Evolutionary conservation across 2,888 invertebrate species (phyloP).

Genomic region (Toxonevra muliebris): DNA sequence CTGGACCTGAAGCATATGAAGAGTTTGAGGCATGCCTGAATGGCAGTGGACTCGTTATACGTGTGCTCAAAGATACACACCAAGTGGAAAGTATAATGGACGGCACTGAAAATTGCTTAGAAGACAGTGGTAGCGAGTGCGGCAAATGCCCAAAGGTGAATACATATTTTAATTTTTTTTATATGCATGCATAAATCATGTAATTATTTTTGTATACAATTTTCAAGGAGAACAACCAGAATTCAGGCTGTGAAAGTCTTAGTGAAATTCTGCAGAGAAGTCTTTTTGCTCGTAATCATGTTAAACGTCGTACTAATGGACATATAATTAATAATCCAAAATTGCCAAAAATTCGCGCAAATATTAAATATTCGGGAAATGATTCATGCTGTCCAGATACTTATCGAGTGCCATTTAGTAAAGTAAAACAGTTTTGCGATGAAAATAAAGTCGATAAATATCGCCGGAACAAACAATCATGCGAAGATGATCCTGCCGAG

Average conservation of each 20-base stretch:
- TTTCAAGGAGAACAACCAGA: slow-evolving; percentile 33
- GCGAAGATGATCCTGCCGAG: slow-evolving; percentile 37
- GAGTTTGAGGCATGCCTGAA: slow-evolving; percentile 63
- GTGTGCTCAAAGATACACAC: slow-evolving; percentile 61
- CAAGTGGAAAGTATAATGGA: slow-evolving; percentile 56
- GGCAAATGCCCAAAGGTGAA: slow-evolving; percentile 36
- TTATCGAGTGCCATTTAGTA: slow-evolving; percentile 55
- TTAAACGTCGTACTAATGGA: slow-evolving; percentile 49
- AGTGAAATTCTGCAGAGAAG: slow-evolving; percentile 39
- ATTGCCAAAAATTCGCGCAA: slow-evolving; percentile 59
- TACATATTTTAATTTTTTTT: not conserved
- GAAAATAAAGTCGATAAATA: slow-evolving; percentile 52
- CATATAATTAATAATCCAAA: slow-evolving; percentile 53
- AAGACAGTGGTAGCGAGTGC: slow-evolving; percentile 41
- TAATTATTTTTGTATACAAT: not conserved
- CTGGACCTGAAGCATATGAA: slow-evolving; percentile 61
- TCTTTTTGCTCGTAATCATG: slow-evolving; percentile 48
- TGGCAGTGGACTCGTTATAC: slow-evolving; percentile 60
- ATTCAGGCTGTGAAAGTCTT: slow-evolving; percentile 35
- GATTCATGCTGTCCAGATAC: slow-evolving; percentile 51
- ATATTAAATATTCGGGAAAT: slow-evolving; percentile 62
- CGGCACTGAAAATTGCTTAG: slow-evolving; percentile 42
- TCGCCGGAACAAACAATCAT: slow-evolving; percentile 40
- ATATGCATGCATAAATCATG: not conserved
- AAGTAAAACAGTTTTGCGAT: slow-evolving; percentile 52